Conservation (phyloP, 2,888 invertebrate genomes). For the Branchipolynoe longqiensis region DNA sequence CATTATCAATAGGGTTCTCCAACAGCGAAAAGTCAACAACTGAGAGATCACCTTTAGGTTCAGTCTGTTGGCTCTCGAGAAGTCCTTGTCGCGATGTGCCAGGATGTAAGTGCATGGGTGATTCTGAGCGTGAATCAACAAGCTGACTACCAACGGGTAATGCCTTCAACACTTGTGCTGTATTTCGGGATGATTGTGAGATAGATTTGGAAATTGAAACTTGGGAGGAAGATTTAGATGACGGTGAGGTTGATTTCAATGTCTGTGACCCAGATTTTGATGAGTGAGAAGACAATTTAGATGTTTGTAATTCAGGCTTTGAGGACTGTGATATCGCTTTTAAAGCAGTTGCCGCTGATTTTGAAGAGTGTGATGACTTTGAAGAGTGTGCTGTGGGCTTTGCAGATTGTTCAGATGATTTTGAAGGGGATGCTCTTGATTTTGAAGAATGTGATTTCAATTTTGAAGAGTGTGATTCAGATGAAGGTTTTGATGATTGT, state of each 20-base stretch:
- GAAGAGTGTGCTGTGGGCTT: not conserved
- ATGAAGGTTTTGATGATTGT: not conserved
- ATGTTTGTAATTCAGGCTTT: not conserved
- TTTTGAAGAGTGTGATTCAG: not conserved
- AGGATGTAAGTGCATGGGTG: not conserved
- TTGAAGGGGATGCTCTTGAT: not conserved
- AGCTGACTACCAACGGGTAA: no score
- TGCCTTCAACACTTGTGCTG: no score
- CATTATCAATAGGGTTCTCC: constrained; percentile 58
- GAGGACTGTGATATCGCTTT: not conserved
- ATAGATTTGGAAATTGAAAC: no score
- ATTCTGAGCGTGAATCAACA: no score
- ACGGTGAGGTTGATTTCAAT: not conserved
- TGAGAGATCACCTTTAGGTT: constrained; percentile 21
- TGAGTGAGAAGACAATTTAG: not conserved
- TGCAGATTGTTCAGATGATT: not conserved
- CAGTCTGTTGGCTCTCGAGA: constrained; percentile 8
- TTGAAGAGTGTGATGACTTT: not conserved
- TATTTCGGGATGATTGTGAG: not conserved
- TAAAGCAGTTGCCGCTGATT: not conserved
- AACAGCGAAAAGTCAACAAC: constrained; percentile 56
- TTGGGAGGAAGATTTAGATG: not conserved
- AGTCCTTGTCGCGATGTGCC: not conserved
- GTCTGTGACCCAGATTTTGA: not conserved
- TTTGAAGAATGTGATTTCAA: not conserved